Evolutionary conservation across 37 sponge, comb jelly and placozoan genomes (phyloP).

Genomic region (Lycopodina hypogea): DNA sequence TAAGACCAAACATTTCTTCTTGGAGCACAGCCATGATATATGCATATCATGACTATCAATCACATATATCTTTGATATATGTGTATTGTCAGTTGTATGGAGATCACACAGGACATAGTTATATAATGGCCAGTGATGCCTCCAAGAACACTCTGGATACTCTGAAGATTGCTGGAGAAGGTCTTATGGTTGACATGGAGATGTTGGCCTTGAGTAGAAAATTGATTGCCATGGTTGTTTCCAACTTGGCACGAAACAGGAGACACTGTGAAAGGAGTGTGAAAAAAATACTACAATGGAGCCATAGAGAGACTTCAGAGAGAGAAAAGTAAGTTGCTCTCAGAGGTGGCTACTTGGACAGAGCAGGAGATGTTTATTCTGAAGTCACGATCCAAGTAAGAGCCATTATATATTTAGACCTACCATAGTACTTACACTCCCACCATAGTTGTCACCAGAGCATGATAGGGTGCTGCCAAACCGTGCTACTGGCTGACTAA

Average conservation of each 20-base stretch:
- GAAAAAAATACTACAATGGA: slow-evolving; percentile 4
- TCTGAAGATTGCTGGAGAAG: slow-evolving; percentile 1
- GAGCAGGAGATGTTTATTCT: slow-evolving; percentile 41
- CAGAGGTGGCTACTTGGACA: slow-evolving; percentile 10
- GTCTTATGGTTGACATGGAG: slow-evolving; percentile 2
- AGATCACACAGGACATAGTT: slow-evolving; percentile 54
- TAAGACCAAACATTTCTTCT: slow-evolving; percentile 32
- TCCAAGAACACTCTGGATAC: slow-evolving; percentile 24
- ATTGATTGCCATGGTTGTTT: slow-evolving; percentile 7
- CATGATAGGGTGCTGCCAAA: too few species aligned
- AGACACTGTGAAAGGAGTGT: slow-evolving; percentile 29
- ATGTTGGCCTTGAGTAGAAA: slow-evolving; percentile 6
- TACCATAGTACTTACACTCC: background rate
- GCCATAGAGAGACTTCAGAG: slow-evolving; percentile 7
- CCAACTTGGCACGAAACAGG: slow-evolving; percentile 13
- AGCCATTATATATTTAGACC: background rate
- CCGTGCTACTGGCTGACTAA: too few species aligned
- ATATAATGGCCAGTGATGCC: slow-evolving; percentile 31
- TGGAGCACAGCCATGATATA: slow-evolving; percentile 63
- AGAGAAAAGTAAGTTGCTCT: slow-evolving; percentile 17
- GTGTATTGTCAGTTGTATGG: slow-evolving; percentile 70
- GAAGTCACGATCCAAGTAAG: slow-evolving; percentile 51
- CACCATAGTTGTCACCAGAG: too few species aligned
- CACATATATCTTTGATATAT: slow-evolving; percentile 55
- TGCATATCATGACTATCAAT: slow-evolving; percentile 39